Evolutionary conservation across 2,113 vertebrate species (phyloP).

Genomic region (Hydrochoerus hydrochaeris): DNA sequence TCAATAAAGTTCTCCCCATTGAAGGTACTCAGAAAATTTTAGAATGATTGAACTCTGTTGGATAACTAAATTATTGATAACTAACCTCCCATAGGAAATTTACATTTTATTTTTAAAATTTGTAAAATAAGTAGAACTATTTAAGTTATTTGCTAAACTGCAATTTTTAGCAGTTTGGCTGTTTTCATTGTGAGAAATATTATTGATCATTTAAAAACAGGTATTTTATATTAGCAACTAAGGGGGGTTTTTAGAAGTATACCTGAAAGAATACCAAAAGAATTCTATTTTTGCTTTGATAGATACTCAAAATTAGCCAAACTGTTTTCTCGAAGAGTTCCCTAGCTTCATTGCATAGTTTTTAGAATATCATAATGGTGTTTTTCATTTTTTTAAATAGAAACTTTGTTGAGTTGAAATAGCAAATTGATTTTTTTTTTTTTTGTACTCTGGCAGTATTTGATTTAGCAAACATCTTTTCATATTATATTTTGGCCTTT

Average conservation of each 20-base stretch:
- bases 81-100: not conserved
- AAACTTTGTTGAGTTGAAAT: conserved; percentile 1
- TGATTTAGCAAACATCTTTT: not conserved
- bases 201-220: conserved; percentile 11
- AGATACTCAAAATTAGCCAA: not conserved
- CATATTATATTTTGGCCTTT: conserved; percentile 68
- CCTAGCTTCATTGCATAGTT: not conserved
- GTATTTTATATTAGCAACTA: conserved; percentile 39
- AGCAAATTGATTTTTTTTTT: not conserved
- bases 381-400: not conserved
- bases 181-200: conserved; percentile 16
- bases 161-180: not conserved
- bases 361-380: not conserved
- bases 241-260: not conserved
- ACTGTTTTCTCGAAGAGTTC: conserved; percentile 10
- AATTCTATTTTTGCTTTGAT: not conserved
- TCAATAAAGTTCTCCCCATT: conserved; percentile 2
- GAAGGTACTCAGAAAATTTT: conserved; percentile 42
- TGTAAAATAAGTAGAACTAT: conserved; percentile 45
- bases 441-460: not conserved
- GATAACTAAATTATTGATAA: not conserved
- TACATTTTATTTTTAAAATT: not conserved
- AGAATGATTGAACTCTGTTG: conserved; percentile 13
- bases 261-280: not conserved
- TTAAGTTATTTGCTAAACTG: conserved; percentile 40